Conservation (phyloP, 2,888 invertebrate species). For the Tenthredo distinguenda region DNA sequence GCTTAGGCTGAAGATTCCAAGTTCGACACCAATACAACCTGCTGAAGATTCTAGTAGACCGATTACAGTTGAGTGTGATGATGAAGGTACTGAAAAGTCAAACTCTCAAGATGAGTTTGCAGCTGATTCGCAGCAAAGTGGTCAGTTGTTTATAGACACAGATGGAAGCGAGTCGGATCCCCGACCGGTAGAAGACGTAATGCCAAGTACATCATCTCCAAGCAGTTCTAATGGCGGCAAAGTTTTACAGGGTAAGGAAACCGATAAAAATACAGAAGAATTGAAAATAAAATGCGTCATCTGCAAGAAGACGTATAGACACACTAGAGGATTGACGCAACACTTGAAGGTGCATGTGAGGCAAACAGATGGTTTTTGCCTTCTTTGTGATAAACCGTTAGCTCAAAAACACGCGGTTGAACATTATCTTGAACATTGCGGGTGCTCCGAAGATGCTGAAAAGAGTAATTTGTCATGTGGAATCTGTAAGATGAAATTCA, state of each 20-base stretch:
- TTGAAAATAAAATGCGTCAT: not conserved
- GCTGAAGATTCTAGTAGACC: not conserved
- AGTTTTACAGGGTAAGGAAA: not conserved
- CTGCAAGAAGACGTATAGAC: not conserved
- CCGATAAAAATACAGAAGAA: not conserved
- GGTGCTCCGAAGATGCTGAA: not conserved
- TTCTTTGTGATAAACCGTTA: slow-evolving; percentile 26
- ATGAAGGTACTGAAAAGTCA: not conserved
- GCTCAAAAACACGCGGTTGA: not conserved
- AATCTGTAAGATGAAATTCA: not conserved
- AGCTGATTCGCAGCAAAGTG: not conserved
- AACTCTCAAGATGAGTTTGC: not conserved
- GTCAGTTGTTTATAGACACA: not conserved
- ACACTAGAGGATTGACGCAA: not conserved
- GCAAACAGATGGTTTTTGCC: not conserved
- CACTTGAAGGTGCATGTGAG: slow-evolving; percentile 17
- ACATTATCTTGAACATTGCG: slow-evolving; percentile 38
- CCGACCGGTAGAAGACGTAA: not conserved
- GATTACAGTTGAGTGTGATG: not conserved
- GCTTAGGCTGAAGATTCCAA: no score
- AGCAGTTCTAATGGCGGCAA: not conserved
- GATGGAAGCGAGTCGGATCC: not conserved
- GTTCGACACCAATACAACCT: not conserved
- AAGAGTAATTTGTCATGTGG: not conserved
- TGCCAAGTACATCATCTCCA: not conserved